Conservation (phyloP, 2,113 vertebrate species). For the Sceloporus undulatus region DNA sequence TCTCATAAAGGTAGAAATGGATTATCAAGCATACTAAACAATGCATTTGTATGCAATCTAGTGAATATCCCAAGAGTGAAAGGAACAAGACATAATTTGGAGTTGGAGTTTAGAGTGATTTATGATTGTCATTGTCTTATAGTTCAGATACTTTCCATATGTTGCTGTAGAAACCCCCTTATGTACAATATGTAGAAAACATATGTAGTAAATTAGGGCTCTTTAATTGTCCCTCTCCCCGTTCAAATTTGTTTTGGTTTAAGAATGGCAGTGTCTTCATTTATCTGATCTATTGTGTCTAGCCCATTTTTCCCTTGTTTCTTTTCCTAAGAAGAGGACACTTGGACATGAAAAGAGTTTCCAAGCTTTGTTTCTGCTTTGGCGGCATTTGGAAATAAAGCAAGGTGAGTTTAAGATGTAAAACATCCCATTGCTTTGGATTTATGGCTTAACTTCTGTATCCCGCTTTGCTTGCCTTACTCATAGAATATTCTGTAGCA, state of each 20-base stretch:
- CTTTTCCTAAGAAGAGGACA: slow-evolving; percentile 40
- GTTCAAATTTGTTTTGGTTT: slow-evolving; percentile 73
- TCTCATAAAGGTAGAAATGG: slow-evolving; percentile 73
- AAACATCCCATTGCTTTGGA: slow-evolving; percentile 59
- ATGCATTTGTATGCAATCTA: slow-evolving; percentile 74
- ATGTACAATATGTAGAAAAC: slow-evolving; percentile 79
- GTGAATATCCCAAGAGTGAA: slow-evolving; percentile 77
- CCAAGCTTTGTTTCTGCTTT: slow-evolving; percentile 46
- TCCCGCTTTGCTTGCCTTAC: slow-evolving; percentile 62
- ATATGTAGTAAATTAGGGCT: slow-evolving; percentile 80
- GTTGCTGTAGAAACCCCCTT: slow-evolving; percentile 74
- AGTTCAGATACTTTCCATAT: slow-evolving; percentile 86
- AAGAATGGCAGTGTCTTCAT: slow-evolving; percentile 72
- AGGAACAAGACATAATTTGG: slow-evolving; percentile 80
- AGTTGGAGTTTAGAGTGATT: slow-evolving; percentile 81
- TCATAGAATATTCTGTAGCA: slow-evolving; percentile 22
- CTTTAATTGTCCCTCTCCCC: slow-evolving; percentile 63
- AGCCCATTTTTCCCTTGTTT: slow-evolving; percentile 18
- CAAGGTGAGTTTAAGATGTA: slow-evolving; percentile 55
- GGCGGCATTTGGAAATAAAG: slow-evolving; percentile 48
- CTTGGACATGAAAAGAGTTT: slow-evolving; percentile 58
- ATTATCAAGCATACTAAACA: slow-evolving; percentile 71
- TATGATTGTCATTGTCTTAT: slow-evolving; percentile 84
- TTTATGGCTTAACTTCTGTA: slow-evolving; percentile 78
- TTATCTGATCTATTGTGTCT: slow-evolving; percentile 64